These are phyloP conservation scores for Hystrix brachyura DNA, from an alignment of 2,113 vertebrate genomes.

Conservation along the genomic window DNA sequence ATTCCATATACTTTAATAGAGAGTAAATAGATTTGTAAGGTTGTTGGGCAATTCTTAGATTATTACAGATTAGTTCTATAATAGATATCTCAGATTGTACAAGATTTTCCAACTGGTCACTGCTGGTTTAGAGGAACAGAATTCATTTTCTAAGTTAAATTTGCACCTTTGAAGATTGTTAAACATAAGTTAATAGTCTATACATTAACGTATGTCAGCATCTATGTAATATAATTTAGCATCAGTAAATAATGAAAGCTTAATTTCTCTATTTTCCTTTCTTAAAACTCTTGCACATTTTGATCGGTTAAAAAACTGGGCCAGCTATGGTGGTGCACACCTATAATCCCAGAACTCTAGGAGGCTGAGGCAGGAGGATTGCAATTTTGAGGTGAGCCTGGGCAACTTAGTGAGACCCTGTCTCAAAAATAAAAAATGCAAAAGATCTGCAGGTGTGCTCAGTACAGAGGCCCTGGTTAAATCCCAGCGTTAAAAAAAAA, in stretches of 20 bases:
- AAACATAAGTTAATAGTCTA: background rate
- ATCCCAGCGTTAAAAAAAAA: background rate
- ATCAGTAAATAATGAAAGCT: background rate
- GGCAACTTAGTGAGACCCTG: no score
- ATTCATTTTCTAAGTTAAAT: background rate
- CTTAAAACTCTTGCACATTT: background rate
- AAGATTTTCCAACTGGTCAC: slow-evolving; percentile 7
- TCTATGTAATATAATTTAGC: background rate
- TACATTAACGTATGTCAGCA: background rate
- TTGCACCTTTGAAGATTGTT: background rate
- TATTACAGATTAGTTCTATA: slow-evolving; percentile 5
- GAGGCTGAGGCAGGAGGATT: background rate
- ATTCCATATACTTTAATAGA: background rate
- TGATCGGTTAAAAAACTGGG: background rate
- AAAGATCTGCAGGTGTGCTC: no score
- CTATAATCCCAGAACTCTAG: background rate
- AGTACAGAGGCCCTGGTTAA: background rate
- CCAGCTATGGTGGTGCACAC: background rate
- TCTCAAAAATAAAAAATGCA: background rate
- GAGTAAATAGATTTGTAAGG: background rate
- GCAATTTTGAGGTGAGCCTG: no score
- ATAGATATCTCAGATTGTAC: background rate
- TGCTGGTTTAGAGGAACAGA: background rate
- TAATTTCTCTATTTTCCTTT: background rate
- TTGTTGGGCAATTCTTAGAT: background rate